Conservation (phyloP, 2,113 vertebrate genomes). For the Campylomormyrus numenius region DNA sequence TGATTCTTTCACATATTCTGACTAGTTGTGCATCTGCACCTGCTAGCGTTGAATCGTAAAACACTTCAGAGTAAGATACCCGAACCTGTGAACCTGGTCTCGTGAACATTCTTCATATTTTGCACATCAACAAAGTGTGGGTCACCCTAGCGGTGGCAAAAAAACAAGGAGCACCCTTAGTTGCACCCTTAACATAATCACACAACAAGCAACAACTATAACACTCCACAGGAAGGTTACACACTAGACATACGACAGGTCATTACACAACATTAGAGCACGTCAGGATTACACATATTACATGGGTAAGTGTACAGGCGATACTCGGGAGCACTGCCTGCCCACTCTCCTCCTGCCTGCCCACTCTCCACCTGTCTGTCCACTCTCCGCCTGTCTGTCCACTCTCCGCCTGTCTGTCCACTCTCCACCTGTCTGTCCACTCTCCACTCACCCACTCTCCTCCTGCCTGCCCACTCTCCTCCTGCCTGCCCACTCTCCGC, state of each 20-base stretch:
- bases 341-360: fast-evolving
- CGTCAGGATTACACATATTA: too few species aligned
- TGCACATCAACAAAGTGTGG: neutral
- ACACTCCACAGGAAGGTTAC: too few species aligned
- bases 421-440: too few species aligned
- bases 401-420: neutral
- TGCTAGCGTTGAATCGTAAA: neutral
- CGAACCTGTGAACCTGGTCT: neutral
- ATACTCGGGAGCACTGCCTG: neutral
- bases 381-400: neutral
- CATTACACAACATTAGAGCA: too few species aligned
- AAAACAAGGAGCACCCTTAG: too few species aligned
- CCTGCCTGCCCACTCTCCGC: neutral
- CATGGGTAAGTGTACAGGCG: too few species aligned
- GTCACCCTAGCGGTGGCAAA: too few species aligned
- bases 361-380: fast-evolving
- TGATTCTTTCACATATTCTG: neutral
- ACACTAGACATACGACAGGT: too few species aligned
- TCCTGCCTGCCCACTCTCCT: fast-evolving
- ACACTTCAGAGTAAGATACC: neutral
- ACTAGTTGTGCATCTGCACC: neutral
- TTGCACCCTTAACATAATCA: too few species aligned
- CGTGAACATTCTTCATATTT: neutral
- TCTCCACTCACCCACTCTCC: too few species aligned
- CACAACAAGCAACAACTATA: too few species aligned